Base-by-base conservation (phyloP, 2,888 invertebrate species). In the Hydroisotoma schaefferi region DNA sequence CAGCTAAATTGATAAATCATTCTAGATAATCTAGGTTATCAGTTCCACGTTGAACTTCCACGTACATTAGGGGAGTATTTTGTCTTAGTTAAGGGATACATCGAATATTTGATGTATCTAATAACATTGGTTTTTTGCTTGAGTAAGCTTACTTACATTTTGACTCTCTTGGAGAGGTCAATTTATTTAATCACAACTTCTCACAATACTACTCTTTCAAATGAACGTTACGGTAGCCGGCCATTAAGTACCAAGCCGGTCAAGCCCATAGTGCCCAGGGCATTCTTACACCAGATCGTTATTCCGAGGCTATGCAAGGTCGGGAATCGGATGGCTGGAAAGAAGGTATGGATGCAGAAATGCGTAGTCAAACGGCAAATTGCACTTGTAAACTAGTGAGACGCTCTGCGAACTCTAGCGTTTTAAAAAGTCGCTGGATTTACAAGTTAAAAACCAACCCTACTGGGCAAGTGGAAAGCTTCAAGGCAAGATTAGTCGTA, bases 401-500 rank as follows among this genome's bases (percentile, higher is more conserved):
- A 6, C 25, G 5, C 12, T 15, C 44, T 25, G 4, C 8, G 8
- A 26, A 51, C 5, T 44, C n/a, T 6, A 57, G 47, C 15, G 1
- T 55, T 1, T 40, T 63, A 10, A 56, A 61, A 12, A 52, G 25
- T 1, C 27, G 44, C 1, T 64, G 64, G 61, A 47, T 64, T 0
- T 64, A 20, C 28, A 58, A 57, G 25, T 2, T 57, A 1, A 64
- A 61, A 28, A 51, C 12, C 22, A 43, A 49, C 20, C 46, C 60
- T 2, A 57, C 53, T 26, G 61, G 58, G 2, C 18, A 25, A 12
- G 12, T 57, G 8, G 47, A 20, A 10, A 2, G 54, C 10, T 61
- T 23, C 27, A 64, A 64, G 26, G 61, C 64, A 0, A 22, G 58
- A 33, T 18, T 64, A 0, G 60, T 60, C 0, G 12, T 52, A n/a